Evolutionary conservation across 1,140 invertebrate genomes (phyloP).

Genomic region (Amyelois transitella): DNA sequence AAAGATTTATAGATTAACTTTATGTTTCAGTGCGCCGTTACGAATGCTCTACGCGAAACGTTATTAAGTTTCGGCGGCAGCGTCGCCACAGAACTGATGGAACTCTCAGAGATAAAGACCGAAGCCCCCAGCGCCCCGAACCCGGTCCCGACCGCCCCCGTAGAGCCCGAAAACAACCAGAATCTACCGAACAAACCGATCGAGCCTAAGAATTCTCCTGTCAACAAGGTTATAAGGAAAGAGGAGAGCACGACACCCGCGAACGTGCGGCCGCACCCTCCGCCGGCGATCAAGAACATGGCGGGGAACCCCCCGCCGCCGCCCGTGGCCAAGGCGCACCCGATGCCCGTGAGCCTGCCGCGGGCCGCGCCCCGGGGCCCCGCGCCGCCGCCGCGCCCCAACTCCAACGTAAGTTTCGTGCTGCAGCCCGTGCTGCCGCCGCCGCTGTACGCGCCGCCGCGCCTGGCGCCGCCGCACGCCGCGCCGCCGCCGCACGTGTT

Average conservation of each 20-base stretch:
- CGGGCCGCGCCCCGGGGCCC: conserved; percentile 14
- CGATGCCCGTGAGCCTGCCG: conserved; percentile 37
- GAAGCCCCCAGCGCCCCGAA: conserved; percentile 6
- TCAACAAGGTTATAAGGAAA: conserved; percentile 13
- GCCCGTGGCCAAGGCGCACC: conserved; percentile 31
- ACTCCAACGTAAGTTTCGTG: conserved; percentile 71
- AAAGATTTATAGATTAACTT: background rate
- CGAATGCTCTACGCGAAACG: conserved; percentile 65
- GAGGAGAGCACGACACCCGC: conserved; percentile 4
- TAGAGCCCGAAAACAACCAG: conserved; percentile 28
- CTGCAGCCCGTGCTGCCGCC: conserved; percentile 49
- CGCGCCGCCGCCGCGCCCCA: conserved; percentile 25
- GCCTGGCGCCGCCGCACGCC: conserved; percentile 22
- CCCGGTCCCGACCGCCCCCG: background rate
- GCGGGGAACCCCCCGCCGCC: conserved; percentile 6
- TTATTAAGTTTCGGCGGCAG: conserved; percentile 62
- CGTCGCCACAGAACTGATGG: conserved; percentile 48
- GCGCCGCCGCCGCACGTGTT: conserved; percentile 32
- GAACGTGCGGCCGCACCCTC: conserved; percentile 5
- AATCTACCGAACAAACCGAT: conserved; percentile 25
- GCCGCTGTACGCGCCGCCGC: conserved; percentile 43
- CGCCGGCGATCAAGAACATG: conserved; percentile 25
- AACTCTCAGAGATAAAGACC: conserved; percentile 37
- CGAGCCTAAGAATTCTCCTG: conserved; percentile 20
- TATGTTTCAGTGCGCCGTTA: conserved; percentile 57